Evolutionary conservation across 2,888 invertebrate species (phyloP).

Genomic region (Patella caerulea): DNA sequence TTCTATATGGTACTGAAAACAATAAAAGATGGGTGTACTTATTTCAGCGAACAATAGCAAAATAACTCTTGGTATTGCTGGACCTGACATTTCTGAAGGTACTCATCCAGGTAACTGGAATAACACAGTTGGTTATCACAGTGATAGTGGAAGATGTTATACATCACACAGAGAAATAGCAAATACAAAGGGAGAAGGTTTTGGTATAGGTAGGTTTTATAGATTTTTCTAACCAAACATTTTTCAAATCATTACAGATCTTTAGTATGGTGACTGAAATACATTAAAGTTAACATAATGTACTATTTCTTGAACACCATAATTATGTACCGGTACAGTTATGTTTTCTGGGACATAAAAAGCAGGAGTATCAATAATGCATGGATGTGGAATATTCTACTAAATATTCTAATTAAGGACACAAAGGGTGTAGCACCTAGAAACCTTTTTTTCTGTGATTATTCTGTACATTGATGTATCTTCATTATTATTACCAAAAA

Average conservation of each 20-base stretch:
- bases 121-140: conserved; percentile 67
- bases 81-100: conserved; percentile 64
- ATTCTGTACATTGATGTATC: no score
- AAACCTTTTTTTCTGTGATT: no score
- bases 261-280: no score
- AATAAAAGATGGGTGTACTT: neutral
- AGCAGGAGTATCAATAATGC: neutral
- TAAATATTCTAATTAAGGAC: neutral
- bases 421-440: no score
- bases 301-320: no score
- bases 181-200: conserved; percentile 62
- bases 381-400: neutral
- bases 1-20: neutral
- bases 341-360: neutral
- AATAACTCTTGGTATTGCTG: conserved; percentile 66
- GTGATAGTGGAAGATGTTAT: conserved; percentile 61
- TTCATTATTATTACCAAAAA: no score
- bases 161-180: conserved; percentile 59
- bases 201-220: conserved; percentile 55
- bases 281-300: no score
- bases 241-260: no score
- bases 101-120: conserved; percentile 66
- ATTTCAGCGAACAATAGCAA: conserved; percentile 55
- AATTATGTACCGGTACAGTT: no score
- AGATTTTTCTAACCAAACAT: no score